A percentile compares a stretch with the other conserved stretches of the same genome.
phyloP scores from a whole-genome alignment of 2,113 vertebrate genomes.

The Leiothrix lutea region DNA sequence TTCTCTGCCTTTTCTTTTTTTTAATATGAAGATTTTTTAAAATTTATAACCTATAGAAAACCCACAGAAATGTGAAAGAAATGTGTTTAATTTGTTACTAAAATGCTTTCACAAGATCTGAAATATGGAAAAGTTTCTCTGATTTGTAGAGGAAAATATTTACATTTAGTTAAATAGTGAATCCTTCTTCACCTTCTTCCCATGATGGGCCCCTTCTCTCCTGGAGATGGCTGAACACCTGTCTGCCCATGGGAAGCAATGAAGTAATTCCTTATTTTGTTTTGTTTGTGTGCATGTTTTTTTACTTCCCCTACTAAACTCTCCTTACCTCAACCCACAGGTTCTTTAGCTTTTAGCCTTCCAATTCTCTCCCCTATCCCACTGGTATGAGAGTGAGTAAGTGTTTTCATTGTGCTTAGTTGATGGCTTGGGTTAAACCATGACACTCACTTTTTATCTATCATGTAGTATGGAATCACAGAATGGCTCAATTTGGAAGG shows the following conservation, averaged over 20 bases:
- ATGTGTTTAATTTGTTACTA: neutral
- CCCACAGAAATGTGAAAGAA: neutral
- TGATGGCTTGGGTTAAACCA: neutral
- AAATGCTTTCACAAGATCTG: neutral
- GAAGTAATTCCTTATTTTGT: neutral
- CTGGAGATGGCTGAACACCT: neutral
- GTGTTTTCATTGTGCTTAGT: neutral
- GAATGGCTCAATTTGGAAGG: neutral
- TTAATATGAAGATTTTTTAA: neutral
- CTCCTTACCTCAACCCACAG: neutral
- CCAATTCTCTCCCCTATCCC: neutral
- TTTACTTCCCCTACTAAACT: neutral
- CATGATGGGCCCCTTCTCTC: accelerated
- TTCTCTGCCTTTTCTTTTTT: neutral
- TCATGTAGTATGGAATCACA: neutral
- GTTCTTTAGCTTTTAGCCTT: neutral
- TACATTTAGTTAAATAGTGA: neutral
- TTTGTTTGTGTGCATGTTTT: neutral
- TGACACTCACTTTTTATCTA: neutral
- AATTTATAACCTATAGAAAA: neutral
- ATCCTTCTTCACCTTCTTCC: neutral
- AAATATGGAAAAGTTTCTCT: neutral
- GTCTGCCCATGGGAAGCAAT: neutral
- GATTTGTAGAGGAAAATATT: neutral
- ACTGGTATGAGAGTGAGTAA: neutral